Base-by-base conservation (phyloP, 2,888 invertebrate species). In the Trissolcus brochymenae region DNA sequence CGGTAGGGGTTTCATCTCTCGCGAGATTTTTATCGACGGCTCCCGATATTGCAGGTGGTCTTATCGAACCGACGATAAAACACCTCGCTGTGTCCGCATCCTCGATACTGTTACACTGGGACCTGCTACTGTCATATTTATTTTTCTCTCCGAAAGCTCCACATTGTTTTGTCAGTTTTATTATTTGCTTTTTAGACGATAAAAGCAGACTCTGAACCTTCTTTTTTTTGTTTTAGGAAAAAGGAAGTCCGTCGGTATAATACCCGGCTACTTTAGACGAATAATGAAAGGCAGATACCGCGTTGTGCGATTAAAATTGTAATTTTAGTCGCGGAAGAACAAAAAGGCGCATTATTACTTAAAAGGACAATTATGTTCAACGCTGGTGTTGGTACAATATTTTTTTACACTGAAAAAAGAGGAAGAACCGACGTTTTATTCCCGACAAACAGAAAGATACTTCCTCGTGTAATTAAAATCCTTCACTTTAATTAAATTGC, bases 1-100 rank as follows among this genome's bases (percentile, higher is more conserved):
- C 76, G 75, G 64, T 73, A 62, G 67, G 35, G 62, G 68, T 62
- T 61, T 67, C 60, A 55, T 40, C 54, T 40, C 54, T 25, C 82
- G 82, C 80, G 75, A 84, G 87, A 87, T 85, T 87, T 84, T 86
- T 86, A 87, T 87, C 86, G 81, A 60, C 61, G 67, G 72, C 61
- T 51, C 74, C 65, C 75, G 64, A 66, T n/a, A n/a, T 81, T 81
- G 82, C 84, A 85, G 87, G 85, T 87, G 86, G 84, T 85, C 87
- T 85, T 85, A 85, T 86, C 85, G 79, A 73, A 59, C 53, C 59
- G 61, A 49, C 56, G 46, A 61, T 80, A 54, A 67, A 66, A 78
- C 67, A 76, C 68, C 76, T 65, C 55, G 19, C 19, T 19, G 19
- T 51, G 14, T 46, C 46, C 6, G 6, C 16, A 3, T 14, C 6